Percentiles rank a stretch among this genome's conserved stretches.
Evolutionary conservation across 1,140 invertebrate genomes (phyloP).

Genomic region (Euglossa dilemma): DNA sequence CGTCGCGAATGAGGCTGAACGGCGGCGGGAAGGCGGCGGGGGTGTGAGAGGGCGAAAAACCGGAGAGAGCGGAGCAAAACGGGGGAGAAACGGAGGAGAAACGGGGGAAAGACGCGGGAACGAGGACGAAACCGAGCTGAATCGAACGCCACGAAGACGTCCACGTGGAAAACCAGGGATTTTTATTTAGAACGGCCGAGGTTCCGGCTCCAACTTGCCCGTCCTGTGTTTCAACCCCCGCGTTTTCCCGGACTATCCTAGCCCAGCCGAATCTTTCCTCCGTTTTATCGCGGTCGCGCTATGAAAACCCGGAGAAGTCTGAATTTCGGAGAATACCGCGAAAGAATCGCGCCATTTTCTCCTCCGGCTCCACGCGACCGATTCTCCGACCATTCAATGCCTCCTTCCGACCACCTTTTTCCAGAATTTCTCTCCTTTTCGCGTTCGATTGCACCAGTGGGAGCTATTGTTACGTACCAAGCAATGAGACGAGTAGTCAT

Average conservation of each 20-base stretch:
- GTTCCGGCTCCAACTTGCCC: not conserved
- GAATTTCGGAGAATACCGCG: slow-evolving; percentile 7
- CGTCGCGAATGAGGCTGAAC: not conserved
- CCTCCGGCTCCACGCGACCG: not conserved
- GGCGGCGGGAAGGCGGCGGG: not conserved
- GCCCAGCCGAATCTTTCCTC: not conserved
- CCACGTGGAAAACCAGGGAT: not conserved
- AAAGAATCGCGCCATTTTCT: not conserved
- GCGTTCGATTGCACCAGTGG: too few species aligned
- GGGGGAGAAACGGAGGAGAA: not conserved
- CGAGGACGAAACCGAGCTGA: not conserved
- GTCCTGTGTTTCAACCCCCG: slow-evolving; percentile 16
- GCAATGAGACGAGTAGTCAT: too few species aligned
- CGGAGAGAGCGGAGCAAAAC: not conserved
- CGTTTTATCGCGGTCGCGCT: slow-evolving; percentile 4
- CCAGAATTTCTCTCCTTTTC: too few species aligned
- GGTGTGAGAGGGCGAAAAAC: not conserved
- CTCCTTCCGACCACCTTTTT: too few species aligned
- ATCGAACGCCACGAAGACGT: slow-evolving; percentile 36
- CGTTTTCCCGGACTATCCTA: slow-evolving; percentile 29
- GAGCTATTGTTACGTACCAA: too few species aligned
- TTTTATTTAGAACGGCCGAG: not conserved
- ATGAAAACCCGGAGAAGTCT: not conserved
- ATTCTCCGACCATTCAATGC: not conserved
- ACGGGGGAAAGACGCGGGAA: not conserved